Evolutionary conservation across 1,140 invertebrate genomes (phyloP), one percentile per base, ranked within the genome.

Genomic region (Pseudomyrmex pallidus): DNA sequence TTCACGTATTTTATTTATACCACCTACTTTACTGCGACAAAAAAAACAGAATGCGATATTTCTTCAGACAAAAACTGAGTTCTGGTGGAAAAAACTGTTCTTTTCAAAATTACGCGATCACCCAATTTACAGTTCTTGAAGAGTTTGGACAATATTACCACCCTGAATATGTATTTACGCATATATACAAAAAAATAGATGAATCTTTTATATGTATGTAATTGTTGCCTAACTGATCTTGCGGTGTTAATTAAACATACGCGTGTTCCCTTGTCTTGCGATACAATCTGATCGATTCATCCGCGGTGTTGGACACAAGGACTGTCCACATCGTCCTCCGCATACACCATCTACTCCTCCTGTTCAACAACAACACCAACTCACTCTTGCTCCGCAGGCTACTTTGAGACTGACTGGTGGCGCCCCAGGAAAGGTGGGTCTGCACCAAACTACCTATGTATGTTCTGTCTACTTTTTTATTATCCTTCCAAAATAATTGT

Each of bases 361-460:
- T 94, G 93, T 94, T 93, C 93, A 90, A 94, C 94, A 93, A 90
- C 92, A 92, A 94, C 93, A 94, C 92, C 94, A 94, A 94, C 93
- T 94, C 93, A 94, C 93, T 94, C 92, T 94, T 94, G 93, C 94
- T 94, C 93, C 94, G 93, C 97, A 98, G 97, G 97, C 96, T 98
- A 98, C 96, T 98, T 97, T 97, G 97, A 98, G 96, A 94, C 93
- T 92, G 97, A 98, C 96, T 98, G 97, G 97, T 98, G 97, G 97
- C 96, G 97, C 95, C 97, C 97, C 94, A 96, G 97, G 94, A 98
- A 98, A 98, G 98, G 97, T 98, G 97, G 96, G 94, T 94, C 94
- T 94, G 92, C 94, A 94, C 93, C 93, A 94, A 94, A 94, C 93
- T 94, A 94, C 93, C 92, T 94, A 94, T 94, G 93, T 94, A 94